phyloP scores from a whole-genome alignment of 2,888 invertebrate genomes.

The Stegana nigrithorax region DNA sequence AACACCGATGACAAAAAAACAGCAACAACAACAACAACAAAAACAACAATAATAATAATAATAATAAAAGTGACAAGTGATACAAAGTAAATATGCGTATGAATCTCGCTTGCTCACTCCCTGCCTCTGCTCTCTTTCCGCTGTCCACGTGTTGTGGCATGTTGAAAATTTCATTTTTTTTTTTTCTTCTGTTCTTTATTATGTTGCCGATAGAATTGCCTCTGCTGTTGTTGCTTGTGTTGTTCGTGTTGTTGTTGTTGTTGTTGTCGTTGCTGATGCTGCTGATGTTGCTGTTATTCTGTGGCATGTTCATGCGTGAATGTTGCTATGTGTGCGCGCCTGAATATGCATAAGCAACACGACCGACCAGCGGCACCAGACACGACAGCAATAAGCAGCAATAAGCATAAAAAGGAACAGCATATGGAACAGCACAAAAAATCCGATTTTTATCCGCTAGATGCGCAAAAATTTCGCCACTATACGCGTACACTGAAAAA shows the following conservation, averaged over 20 bases:
- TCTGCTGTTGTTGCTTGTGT: too few species aligned
- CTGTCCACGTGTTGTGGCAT: constrained; percentile 8
- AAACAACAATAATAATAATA: constrained; percentile 34
- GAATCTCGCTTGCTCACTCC: constrained; percentile 18
- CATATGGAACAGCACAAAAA: constrained; percentile 2
- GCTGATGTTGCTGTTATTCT: neutral
- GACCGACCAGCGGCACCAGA: neutral
- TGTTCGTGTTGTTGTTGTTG: too few species aligned
- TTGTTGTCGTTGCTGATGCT: too few species aligned
- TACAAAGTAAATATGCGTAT: constrained; percentile 63
- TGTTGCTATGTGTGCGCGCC: neutral
- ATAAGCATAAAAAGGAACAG: constrained; percentile 4
- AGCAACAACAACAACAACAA: constrained; percentile 34
- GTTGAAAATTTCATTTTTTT: too few species aligned
- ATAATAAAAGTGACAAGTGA: constrained; percentile 61
- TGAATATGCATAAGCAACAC: constrained; percentile 4
- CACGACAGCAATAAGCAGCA: neutral
- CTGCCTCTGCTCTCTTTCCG: neutral
- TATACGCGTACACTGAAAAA: too few species aligned
- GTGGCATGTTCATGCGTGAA: neutral
- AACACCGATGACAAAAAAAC: constrained; percentile 52
- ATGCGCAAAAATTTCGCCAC: neutral
- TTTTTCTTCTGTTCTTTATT: too few species aligned
- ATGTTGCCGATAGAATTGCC: too few species aligned
- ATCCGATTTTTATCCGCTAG: neutral